Conservation (phyloP, 1,140 invertebrate species). For the Hyles vespertilio region DNA sequence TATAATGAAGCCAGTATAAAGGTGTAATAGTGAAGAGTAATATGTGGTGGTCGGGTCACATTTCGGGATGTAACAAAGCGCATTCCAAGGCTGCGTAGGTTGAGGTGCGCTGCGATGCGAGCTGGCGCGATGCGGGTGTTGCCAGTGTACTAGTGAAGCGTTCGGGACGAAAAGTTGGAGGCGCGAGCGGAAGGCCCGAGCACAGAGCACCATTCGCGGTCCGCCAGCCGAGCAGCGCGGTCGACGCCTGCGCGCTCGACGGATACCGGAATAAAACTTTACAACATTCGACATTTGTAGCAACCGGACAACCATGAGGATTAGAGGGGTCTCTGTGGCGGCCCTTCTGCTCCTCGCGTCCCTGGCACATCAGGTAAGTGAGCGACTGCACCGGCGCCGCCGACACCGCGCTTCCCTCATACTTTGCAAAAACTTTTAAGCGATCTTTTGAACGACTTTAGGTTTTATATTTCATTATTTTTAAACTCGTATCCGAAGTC, state of each 20-base stretch:
- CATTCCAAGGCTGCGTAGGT: conserved; percentile 39
- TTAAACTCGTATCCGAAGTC: conserved; percentile 3
- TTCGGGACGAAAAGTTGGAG: conserved; percentile 39
- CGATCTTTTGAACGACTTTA: not conserved
- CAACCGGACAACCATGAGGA: conserved; percentile 47
- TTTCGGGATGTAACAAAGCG: conserved; percentile 23
- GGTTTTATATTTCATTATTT: conserved; percentile 5
- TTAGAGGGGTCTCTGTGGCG: conserved; percentile 30
- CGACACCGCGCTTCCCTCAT: conserved; percentile 20
- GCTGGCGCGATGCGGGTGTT: not conserved
- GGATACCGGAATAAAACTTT: conserved; percentile 42
- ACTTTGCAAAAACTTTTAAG: conserved; percentile 33
- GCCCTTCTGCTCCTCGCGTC: conserved; percentile 42
- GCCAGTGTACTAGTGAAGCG: conserved; percentile 15
- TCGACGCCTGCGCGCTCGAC: conserved; percentile 50
- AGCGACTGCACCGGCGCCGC: conserved; percentile 8
- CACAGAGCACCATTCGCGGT: conserved; percentile 51
- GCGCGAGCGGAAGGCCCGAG: conserved; percentile 2
- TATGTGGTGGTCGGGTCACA: too few species aligned
- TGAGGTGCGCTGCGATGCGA: conserved; percentile 3
- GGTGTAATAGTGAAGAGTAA: too few species aligned
- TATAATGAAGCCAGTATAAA: too few species aligned
- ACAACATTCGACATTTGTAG: conserved; percentile 34
- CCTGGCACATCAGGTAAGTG: conserved; percentile 47
- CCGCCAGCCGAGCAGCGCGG: conserved; percentile 54